phyloP scores from a whole-genome alignment of 2,888 invertebrate genomes.

The Hydrotaea cyrtoneurina region DNA sequence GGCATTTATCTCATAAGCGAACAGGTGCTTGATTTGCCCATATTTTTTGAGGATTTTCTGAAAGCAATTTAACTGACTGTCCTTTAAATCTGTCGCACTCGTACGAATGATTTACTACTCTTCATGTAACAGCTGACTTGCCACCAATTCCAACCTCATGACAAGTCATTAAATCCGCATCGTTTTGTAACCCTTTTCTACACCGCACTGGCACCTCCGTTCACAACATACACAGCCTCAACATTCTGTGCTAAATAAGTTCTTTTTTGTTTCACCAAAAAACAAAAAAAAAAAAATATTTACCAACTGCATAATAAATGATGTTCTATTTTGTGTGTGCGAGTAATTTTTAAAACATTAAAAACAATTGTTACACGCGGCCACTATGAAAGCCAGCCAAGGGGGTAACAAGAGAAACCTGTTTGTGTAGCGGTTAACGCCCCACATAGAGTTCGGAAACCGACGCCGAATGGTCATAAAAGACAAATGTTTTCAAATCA shows the following conservation, averaged over 20 bases:
- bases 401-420: slow-evolving; percentile 44
- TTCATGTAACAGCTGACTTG: neutral
- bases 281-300: slow-evolving; percentile 27
- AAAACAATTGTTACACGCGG: slow-evolving; percentile 60
- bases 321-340: slow-evolving; percentile 21
- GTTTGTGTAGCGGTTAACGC: slow-evolving; percentile 66
- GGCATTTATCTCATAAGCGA: neutral
- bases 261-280: neutral
- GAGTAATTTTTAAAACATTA: slow-evolving; percentile 56
- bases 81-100: neutral
- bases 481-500: slow-evolving; percentile 66
- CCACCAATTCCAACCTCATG: slow-evolving; percentile 23
- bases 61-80: neutral
- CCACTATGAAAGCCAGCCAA: no score
- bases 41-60: neutral
- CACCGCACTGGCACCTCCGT: neutral
- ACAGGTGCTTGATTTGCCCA: neutral
- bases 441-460: slow-evolving; percentile 55
- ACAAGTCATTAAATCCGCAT: slow-evolving; percentile 37
- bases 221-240: neutral
- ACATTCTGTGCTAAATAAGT: neutral
- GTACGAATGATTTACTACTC: neutral
- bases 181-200: slow-evolving; percentile 24
- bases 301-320: slow-evolving; percentile 51
- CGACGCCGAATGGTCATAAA: slow-evolving; percentile 65